Conservation (phyloP, 2,888 invertebrate species). For the Epiblema foenella region DNA sequence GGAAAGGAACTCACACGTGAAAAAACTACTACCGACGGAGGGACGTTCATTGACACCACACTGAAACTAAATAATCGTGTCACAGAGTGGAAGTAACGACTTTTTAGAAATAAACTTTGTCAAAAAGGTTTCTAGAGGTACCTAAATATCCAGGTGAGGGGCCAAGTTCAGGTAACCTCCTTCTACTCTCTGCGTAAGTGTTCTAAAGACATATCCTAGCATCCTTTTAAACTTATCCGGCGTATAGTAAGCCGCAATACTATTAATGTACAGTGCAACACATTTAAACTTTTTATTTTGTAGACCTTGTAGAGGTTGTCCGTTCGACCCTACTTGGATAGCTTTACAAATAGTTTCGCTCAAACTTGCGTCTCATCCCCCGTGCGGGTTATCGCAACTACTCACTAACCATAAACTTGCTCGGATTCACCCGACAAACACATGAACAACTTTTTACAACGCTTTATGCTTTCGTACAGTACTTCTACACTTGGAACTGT, state of each 20-base stretch:
- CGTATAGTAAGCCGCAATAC: not conserved
- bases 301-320: constrained; percentile 28
- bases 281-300: constrained; percentile 36
- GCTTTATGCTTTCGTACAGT: constrained; percentile 20
- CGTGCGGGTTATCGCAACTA: constrained; percentile 48
- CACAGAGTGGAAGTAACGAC: too few species aligned
- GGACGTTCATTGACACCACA: not conserved
- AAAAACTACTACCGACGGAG: too few species aligned
- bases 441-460: constrained; percentile 45
- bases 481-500: constrained; percentile 37
- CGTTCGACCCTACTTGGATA: constrained; percentile 46
- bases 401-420: constrained; percentile 44
- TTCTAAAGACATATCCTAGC: not conserved
- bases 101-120: too few species aligned
- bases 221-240: not conserved
- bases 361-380: constrained; percentile 48
- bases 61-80: not conserved
- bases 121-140: not conserved
- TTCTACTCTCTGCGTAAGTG: not conserved
- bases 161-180: not conserved
- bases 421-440: constrained; percentile 44
- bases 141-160: not conserved
- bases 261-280: constrained; percentile 7
- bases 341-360: constrained; percentile 50
- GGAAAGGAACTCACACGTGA: too few species aligned